Conservation (phyloP, 2,888 invertebrate genomes). For the Flexamia atlantica region DNA sequence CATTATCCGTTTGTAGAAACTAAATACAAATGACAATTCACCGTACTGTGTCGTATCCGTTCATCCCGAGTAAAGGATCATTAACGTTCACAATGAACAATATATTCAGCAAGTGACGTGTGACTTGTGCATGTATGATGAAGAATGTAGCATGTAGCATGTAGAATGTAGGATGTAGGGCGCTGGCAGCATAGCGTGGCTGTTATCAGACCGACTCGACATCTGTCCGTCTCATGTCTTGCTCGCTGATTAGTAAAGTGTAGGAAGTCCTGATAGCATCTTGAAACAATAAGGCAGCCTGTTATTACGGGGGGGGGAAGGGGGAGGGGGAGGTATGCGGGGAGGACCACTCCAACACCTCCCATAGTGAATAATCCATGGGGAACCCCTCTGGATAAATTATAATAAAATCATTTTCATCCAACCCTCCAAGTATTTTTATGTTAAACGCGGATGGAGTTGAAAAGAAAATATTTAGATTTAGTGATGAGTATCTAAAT, state of each 20-base stretch:
- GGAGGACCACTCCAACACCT: constrained; percentile 12
- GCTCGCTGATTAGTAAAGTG: constrained; percentile 59
- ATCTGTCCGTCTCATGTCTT: constrained; percentile 53
- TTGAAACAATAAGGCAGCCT: constrained; percentile 61
- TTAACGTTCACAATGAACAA: no score
- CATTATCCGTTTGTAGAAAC: no score
- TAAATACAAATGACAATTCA: no score
- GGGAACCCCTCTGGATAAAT: no score
- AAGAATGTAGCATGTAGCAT: background rate
- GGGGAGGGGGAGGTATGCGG: constrained; percentile 5
- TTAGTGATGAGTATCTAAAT: no score
- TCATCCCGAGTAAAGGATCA: no score
- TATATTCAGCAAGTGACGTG: background rate
- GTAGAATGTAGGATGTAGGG: background rate
- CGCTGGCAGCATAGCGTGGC: constrained; percentile 6
- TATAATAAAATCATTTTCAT: no score
- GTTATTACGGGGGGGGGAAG: constrained; percentile 21
- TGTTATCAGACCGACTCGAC: constrained; percentile 11
- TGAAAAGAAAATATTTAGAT: no score
- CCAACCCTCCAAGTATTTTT: no score
- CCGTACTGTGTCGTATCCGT: no score
- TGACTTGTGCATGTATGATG: background rate
- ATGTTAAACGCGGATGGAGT: no score
- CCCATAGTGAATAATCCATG: background rate
- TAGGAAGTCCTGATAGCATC: constrained; percentile 59